These are phyloP conservation scores for Metopia argyrocephala DNA, from an alignment of 2,888 invertebrate species.

Conservation along the genomic window DNA sequence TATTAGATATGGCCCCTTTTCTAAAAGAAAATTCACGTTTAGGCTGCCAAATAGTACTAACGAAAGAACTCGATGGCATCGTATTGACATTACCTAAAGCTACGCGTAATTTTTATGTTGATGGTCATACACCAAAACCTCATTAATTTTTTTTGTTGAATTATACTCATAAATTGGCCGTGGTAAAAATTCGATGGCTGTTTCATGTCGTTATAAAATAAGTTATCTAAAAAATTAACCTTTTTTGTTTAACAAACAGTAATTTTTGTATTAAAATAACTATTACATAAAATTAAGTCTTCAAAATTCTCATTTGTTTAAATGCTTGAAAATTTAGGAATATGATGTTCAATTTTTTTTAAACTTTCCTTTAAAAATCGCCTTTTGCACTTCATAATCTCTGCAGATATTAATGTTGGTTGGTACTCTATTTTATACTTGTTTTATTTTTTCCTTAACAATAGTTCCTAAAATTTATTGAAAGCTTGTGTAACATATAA, in stretches of 20 bases:
- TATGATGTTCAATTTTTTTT: too few relatives aligned
- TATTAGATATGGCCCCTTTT: slow-evolving; percentile 97
- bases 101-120: slow-evolving; percentile 97
- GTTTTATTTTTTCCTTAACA: too few relatives aligned
- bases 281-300: too few relatives aligned
- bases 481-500: too few relatives aligned
- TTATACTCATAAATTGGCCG: neutral
- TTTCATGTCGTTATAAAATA: neutral
- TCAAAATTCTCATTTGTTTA: too few relatives aligned
- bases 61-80: slow-evolving; percentile 92
- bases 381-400: too few relatives aligned
- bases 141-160: slow-evolving; percentile 81
- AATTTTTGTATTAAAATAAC: too few relatives aligned
- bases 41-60: slow-evolving; percentile 94
- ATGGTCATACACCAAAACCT: slow-evolving; percentile 96
- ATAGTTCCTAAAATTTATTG: too few relatives aligned
- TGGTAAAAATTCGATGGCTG: slow-evolving; percentile 6
- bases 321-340: too few relatives aligned
- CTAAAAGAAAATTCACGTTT: slow-evolving; percentile 96
- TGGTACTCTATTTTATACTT: too few relatives aligned
- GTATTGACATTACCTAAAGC: slow-evolving; percentile 90
- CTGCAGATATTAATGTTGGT: too few relatives aligned
- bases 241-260: neutral
- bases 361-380: too few relatives aligned
- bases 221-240: neutral